Evolutionary conservation across 2,888 invertebrate genomes (phyloP), one percentile per base, ranked within the genome.

Genomic region (Deilephila porcellus): DNA sequence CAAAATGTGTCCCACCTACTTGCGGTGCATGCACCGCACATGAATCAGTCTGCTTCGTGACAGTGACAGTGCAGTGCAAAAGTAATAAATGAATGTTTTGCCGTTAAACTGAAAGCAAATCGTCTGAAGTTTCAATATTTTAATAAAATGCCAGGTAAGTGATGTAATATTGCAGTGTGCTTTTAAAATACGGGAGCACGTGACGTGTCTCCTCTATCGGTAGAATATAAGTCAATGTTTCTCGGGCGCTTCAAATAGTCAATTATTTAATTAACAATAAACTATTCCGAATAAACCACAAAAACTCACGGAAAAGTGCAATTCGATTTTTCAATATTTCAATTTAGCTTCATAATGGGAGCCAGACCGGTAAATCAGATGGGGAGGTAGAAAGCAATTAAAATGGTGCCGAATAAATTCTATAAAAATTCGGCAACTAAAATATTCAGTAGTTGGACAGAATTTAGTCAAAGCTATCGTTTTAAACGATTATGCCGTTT

Each of bases 341-440:
- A 67, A 67, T 67, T 67, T 52, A 45, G 67, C 67, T 52, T 25
- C 52, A 52, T 67, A 67, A 67, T 52, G 52, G 67, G 25, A 67
- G 52, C 52, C 45, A 52, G 67, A 67, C 17, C 67, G 52, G 67
- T 67, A 67, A 67, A 67, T 67, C 67, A 67, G 64, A 25, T 25
- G 45, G 67, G 63, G 70, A 77, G 53, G 72, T 56, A 34, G 29
- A 4, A 56, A 71, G 67, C 74, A 79, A 79, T 79, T 79, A 77
- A 79, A 74, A 74, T 72, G 60, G 62, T 60, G 29, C 67, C 32
- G 67, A 29, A 52, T 52, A 67, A 52, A 45, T 52, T 60, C 52
- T 19, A 25, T 45, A 52, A 52, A 63, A 63, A 37, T 63, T 63
- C 34, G 37, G 37, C 67, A 52, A 67, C 25, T 52, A 25, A 67